These are phyloP conservation scores for Parthenolecanium corni DNA, from an alignment of 2,888 invertebrate genomes.

Conservation along the genomic window DNA sequence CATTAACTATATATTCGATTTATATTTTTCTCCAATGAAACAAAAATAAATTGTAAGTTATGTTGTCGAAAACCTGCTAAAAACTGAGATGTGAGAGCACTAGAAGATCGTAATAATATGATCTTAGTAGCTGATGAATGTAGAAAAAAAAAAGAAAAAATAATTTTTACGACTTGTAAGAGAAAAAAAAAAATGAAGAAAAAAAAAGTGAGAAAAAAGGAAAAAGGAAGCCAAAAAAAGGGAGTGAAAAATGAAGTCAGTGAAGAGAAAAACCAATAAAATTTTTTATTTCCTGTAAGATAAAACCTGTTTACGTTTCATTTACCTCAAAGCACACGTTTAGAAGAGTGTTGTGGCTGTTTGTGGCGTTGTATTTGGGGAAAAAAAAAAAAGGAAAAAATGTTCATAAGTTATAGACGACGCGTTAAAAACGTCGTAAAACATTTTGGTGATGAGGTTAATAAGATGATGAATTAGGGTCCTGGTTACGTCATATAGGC, in stretches of 20 bases:
- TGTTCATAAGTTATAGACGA: neutral
- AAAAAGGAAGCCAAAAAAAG: neutral
- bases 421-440: constrained; percentile 26
- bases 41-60: no score
- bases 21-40: no score
- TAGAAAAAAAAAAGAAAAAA: neutral
- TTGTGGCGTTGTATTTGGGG: no score
- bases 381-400: no score
- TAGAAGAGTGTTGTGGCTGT: neutral
- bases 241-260: no score
- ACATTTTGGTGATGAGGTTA: constrained; percentile 26
- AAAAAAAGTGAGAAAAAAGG: neutral
- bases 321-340: constrained; percentile 3
- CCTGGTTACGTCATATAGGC: constrained; percentile 14
- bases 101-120: no score
- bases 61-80: no score
- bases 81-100: no score
- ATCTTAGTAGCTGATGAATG: neutral
- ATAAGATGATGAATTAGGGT: constrained; percentile 27
- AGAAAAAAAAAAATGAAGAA: neutral
- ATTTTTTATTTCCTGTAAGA: constrained; percentile 20
- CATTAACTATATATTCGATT: no score
- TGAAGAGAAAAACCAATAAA: constrained; percentile 1
- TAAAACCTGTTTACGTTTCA: constrained; percentile 23
- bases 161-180: neutral